These are phyloP conservation scores for Epistrophe grossulariae DNA, from an alignment of 2,888 invertebrate genomes.

Conservation along the genomic window DNA sequence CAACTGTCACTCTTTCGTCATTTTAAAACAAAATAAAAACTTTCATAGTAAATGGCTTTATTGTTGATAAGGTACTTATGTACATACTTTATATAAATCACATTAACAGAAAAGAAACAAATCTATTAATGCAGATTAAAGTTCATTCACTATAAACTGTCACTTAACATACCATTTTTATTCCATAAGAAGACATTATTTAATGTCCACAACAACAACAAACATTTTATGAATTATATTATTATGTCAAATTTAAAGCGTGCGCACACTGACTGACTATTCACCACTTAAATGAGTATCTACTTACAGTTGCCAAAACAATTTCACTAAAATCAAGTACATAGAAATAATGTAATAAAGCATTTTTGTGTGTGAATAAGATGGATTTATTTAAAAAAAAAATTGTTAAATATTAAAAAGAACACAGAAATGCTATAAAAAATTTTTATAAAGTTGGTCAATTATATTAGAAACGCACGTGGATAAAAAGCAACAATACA, in stretches of 20 bases:
- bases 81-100: not conserved
- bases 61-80: not conserved
- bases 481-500: slow-evolving; percentile 58
- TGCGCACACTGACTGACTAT: slow-evolving; percentile 19
- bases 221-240: not conserved
- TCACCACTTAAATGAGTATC: not conserved
- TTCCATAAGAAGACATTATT: slow-evolving; percentile 5
- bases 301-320: slow-evolving; percentile 71
- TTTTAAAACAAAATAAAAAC: slow-evolving; percentile 7
- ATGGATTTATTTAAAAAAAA: not conserved
- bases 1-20: not conserved
- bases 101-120: not conserved
- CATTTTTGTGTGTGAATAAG: slow-evolving; percentile 35
- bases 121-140: slow-evolving; percentile 7
- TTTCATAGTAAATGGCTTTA: not conserved
- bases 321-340: slow-evolving; percentile 53
- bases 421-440: not conserved
- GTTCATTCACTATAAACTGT: not conserved
- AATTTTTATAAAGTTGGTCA: not conserved
- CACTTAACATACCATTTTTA: slow-evolving; percentile 2
- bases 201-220: not conserved
- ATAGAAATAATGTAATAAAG: slow-evolving; percentile 57
- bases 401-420: not conserved
- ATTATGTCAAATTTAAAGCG: slow-evolving; percentile 12
- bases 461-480: slow-evolving; percentile 56